Conservation (phyloP, 2,113 vertebrate genomes). For the Colinus virginianus region DNA sequence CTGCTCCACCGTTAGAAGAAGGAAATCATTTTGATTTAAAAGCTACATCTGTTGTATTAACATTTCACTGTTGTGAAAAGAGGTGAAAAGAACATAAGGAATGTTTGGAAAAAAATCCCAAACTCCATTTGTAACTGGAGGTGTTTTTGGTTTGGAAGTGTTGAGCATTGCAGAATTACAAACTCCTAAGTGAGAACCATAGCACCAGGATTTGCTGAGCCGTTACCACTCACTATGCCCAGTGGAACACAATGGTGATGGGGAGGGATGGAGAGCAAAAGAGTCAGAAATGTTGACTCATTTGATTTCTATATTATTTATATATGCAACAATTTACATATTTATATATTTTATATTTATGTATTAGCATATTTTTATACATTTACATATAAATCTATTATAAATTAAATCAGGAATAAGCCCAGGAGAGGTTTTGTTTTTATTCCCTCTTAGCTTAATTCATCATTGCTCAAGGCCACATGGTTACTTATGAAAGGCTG, state of each 20-base stretch:
- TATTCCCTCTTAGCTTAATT: conserved; percentile 21
- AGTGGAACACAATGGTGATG: neutral
- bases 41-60: conserved; percentile 24
- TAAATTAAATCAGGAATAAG: neutral
- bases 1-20: neutral
- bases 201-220: neutral
- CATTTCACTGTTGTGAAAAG: neutral
- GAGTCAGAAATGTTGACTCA: neutral
- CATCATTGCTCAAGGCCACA: conserved; percentile 29
- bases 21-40: neutral
- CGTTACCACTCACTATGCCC: accelerated
- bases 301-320: conserved; percentile 8
- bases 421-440: neutral
- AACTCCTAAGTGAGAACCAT: neutral
- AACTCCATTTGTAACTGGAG: neutral
- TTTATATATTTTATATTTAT: neutral
- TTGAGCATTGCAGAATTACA: neutral
- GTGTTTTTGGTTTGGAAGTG: neutral
- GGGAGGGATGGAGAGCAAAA: neutral
- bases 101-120: neutral
- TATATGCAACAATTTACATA: neutral
- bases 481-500: conserved; percentile 31
- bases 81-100: neutral
- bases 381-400: neutral
- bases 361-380: neutral